Evolutionary conservation across 23 tunicate genomes (phyloP), one percentile per base, ranked within the genome.

Genomic region (Aplidium turbinatum): DNA sequence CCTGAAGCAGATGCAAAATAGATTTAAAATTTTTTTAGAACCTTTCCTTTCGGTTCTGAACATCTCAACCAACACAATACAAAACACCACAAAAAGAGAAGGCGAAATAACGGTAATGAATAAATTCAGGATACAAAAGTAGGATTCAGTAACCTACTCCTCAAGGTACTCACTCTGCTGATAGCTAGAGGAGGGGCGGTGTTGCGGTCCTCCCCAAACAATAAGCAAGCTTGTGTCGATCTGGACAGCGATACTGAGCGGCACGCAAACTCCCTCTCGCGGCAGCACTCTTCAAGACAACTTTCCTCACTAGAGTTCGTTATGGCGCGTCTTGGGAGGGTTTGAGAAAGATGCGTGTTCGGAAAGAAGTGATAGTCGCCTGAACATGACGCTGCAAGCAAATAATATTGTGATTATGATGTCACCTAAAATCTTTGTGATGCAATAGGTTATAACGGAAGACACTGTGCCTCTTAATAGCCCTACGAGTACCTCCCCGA

Each of bases 141-240:
- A n/a, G n/a, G n/a, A n/a, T n/a, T n/a, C n/a, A n/a, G n/a, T n/a
- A n/a, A n/a, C n/a, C n/a, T n/a, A n/a, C n/a, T n/a, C n/a, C n/a
- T n/a, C n/a, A n/a, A n/a, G n/a, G n/a, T 13, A 54, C 61, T 60
- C 36, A 90, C 97, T 64, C 75, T 50, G 78, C 97, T 90, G 24
- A 90, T 70, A 40, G 88, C 66, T 0, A 91, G 86, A 0, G 97
- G 97, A 29, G 97, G 97, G 21, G 97, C 97, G 0, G 72, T 63
- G 48, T 68, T 91, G 22, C 97, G 65, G 56, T 91, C 92, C 68
- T 91, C 97, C 5, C 79, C 84, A 53, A 70, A 91, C 22, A 91
- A 79, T 19, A 68, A 67, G 46, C 97, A 91, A 35, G 76, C 73
- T 35, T 74, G 47, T 2, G 85, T 54, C 26, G 47, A 45, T 13